Evolutionary conservation across 2,888 invertebrate species (phyloP).

Genomic region (Eurytoma adleriae): DNA sequence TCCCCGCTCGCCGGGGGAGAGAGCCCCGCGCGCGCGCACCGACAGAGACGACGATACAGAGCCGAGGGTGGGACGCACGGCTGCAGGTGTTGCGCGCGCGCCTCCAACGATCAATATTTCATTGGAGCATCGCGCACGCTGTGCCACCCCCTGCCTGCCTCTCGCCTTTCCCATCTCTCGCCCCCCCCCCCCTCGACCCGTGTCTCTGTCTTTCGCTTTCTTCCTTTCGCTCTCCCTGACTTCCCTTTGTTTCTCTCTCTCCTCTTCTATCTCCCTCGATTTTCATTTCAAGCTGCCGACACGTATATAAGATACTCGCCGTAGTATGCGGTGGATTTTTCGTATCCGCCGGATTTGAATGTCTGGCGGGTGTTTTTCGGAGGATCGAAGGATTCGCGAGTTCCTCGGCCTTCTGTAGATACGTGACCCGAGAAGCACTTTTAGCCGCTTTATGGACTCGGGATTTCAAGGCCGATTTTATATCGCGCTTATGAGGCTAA

Average conservation of each 20-base stretch:
- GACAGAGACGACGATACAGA: slow-evolving; percentile 1
- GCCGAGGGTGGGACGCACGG: slow-evolving; percentile 67
- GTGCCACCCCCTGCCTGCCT: slow-evolving; percentile 15
- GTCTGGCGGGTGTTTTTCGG: too few species aligned
- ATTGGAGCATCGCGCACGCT: slow-evolving; percentile 66
- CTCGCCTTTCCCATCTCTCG: slow-evolving; percentile 2
- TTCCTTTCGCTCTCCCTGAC: not conserved
- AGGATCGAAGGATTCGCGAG: too few species aligned
- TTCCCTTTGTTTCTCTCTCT: not conserved
- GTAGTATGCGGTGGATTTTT: too few species aligned
- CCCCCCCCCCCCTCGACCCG: too few species aligned
- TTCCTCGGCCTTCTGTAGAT: too few species aligned
- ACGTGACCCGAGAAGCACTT: too few species aligned
- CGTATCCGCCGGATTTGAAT: too few species aligned
- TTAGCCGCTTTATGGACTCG: too few species aligned
- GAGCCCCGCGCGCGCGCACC: not conserved
- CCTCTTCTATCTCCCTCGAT: not conserved
- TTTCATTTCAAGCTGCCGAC: too few species aligned
- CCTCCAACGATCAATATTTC: slow-evolving; percentile 75
- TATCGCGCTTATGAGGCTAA: too few species aligned
- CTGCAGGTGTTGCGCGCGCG: slow-evolving; percentile 71
- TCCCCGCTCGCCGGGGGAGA: not conserved
- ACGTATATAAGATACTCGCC: too few species aligned
- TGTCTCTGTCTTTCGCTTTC: not conserved
- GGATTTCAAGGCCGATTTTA: too few species aligned